These are phyloP conservation scores for Sphaerophoria taeniata DNA, from an alignment of 2,888 invertebrate genomes.

Conservation along the genomic window DNA sequence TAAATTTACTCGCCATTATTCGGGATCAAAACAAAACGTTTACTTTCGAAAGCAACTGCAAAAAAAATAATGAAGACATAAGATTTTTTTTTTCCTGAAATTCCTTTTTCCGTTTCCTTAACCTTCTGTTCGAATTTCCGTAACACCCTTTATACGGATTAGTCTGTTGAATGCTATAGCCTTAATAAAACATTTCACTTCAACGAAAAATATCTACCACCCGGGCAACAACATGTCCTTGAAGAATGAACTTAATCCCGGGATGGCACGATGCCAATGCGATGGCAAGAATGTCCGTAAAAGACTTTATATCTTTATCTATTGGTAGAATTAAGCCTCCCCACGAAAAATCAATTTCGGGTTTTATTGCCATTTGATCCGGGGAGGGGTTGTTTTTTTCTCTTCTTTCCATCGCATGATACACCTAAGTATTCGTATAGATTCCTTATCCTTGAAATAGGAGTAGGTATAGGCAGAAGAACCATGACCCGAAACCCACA, in stretches of 20 bases:
- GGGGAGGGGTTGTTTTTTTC: background rate
- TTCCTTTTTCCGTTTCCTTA: background rate
- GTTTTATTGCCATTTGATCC: slow-evolving; percentile 45
- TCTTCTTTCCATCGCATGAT: background rate
- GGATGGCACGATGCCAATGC: background rate
- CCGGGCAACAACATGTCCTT: background rate
- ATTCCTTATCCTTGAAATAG: background rate
- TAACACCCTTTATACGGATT: slow-evolving; percentile 34
- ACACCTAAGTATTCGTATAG: background rate
- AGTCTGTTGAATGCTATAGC: slow-evolving; percentile 36
- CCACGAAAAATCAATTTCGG: slow-evolving; percentile 56
- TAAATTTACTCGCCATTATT: slow-evolving; percentile 21
- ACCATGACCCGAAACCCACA: background rate
- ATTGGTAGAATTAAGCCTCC: slow-evolving; percentile 38
- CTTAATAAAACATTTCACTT: slow-evolving; percentile 35
- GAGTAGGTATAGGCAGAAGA: background rate
- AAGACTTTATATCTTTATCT: slow-evolving; percentile 17
- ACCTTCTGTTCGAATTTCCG: slow-evolving; percentile 15
- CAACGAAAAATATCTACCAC: background rate
- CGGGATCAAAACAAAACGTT: background rate
- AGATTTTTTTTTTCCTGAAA: background rate
- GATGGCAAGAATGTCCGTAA: background rate
- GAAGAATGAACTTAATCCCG: background rate
- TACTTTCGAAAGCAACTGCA: background rate
- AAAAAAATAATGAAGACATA: background rate